Evolutionary conservation across 2,797 vertebrate genomes (phyloP), one percentile per base, ranked within the genome.

Genomic region (Arctocebus calabarensis): DNA sequence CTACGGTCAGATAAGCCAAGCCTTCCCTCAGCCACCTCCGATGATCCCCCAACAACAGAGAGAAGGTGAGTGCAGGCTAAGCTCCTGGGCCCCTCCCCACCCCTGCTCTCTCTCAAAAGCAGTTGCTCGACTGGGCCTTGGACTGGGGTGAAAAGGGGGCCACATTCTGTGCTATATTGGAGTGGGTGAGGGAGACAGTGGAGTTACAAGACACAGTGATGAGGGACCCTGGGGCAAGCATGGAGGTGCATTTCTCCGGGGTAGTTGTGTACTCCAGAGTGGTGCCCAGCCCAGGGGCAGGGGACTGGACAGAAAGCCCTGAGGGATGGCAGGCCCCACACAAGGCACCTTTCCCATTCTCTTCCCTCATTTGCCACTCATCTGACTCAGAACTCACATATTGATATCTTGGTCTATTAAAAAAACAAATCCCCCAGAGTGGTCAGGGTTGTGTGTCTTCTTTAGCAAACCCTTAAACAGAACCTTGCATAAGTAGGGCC

Each of bases 1-100:
- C 98, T 99, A 99, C 98, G 99, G 99, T 98, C 99, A 99, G 99
- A 99, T 99, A 98, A 99, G 99, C 98, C 99, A 99, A 99, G 99
- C 99, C 96, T 99, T 99, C 98, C 99, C 99, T 99, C 99, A 99
- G 98, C 99, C 99, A 97, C 99, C 99, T 98, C 99, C 99, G 96
- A 99, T 99, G 98, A 99, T 99, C 83, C 99, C 99, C 96, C 99
- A 99, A 98, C 99, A 99, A 98, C 99, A 99, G 98, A 99, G 99
- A 99, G 99, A 99, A 99, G 99, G 99, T 99, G 98, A 99, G 99
- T 96, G 73, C 1, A 61, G 23, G 13, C 34, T 16, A 59, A 93
- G 84, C 68, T 45, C 84, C 68, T 62, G 13, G 1, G n/a, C 34
- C 79, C 85, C 34, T 29, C 34, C 93, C 70, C 6, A 1, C 37